phyloP scores from a whole-genome alignment of 2,113 vertebrate species.

The Corapipo altera region DNA sequence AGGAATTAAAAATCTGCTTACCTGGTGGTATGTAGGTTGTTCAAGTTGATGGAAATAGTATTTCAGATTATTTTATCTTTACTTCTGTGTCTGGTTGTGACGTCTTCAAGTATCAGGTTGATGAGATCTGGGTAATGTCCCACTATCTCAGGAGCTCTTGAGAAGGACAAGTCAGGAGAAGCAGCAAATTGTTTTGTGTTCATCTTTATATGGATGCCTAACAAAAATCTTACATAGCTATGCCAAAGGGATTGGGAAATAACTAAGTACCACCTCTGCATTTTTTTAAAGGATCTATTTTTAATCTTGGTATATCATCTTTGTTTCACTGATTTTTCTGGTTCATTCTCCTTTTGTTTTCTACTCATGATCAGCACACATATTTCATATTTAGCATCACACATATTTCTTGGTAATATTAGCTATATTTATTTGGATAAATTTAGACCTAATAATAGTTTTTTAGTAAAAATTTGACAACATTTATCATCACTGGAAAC shows the following conservation, averaged over 20 bases:
- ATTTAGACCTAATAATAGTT: background rate
- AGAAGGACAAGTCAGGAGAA: background rate
- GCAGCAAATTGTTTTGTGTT: background rate
- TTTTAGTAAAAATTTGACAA: background rate
- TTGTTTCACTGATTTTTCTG: background rate
- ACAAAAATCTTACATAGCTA: background rate
- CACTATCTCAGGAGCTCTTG: background rate
- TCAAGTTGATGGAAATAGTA: background rate
- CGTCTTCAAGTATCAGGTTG: background rate
- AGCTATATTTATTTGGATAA: background rate
- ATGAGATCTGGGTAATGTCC: background rate
- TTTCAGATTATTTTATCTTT: background rate
- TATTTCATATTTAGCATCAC: background rate
- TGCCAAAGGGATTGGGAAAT: background rate
- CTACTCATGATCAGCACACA: background rate
- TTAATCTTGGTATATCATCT: background rate
- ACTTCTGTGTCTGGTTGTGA: background rate
- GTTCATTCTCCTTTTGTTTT: background rate
- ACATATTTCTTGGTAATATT: background rate
- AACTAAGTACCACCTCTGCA: background rate
- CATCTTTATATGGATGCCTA: background rate
- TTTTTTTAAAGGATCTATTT: background rate
- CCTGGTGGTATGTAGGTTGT: background rate
- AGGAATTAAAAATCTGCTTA: background rate
- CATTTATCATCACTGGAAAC: background rate